Percentiles rank a stretch among this genome's conserved stretches.
phyloP scores from a whole-genome alignment of 2,113 vertebrate species.

The Coturnix japonica region DNA sequence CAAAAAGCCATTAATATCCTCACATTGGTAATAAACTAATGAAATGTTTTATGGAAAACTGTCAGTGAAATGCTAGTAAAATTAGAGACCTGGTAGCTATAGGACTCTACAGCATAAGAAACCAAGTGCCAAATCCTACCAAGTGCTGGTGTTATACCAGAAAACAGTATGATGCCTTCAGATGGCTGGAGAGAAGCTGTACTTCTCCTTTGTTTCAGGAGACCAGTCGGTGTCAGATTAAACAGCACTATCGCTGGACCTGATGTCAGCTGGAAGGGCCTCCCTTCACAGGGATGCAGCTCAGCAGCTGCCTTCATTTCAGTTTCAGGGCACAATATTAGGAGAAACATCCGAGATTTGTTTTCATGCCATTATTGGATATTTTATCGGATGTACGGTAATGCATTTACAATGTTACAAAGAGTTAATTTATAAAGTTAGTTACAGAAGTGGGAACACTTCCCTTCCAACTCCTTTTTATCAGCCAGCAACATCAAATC shows the following conservation, averaged over 20 bases:
- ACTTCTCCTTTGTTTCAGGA: background rate
- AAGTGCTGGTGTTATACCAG: accelerated
- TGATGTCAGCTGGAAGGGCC: background rate
- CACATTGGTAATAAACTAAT: background rate
- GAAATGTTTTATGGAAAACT: background rate
- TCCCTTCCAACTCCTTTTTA: background rate
- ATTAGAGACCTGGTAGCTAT: background rate
- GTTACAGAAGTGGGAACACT: conserved; percentile 6
- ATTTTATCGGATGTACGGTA: background rate
- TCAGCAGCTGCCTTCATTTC: background rate
- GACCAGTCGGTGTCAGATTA: background rate
- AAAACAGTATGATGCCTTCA: background rate
- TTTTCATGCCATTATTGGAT: background rate
- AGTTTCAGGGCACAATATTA: background rate
- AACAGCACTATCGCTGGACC: background rate
- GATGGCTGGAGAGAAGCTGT: background rate
- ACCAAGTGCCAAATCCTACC: background rate
- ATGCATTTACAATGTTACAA: background rate
- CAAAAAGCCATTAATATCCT: background rate
- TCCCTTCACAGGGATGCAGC: background rate
- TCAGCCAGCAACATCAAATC: conserved; percentile 13
- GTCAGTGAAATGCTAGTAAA: background rate
- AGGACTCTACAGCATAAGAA: background rate
- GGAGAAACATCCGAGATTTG: background rate
- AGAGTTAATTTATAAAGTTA: background rate